phyloP scores from a whole-genome alignment of 2,113 vertebrate species.

The Cairina moschata region DNA sequence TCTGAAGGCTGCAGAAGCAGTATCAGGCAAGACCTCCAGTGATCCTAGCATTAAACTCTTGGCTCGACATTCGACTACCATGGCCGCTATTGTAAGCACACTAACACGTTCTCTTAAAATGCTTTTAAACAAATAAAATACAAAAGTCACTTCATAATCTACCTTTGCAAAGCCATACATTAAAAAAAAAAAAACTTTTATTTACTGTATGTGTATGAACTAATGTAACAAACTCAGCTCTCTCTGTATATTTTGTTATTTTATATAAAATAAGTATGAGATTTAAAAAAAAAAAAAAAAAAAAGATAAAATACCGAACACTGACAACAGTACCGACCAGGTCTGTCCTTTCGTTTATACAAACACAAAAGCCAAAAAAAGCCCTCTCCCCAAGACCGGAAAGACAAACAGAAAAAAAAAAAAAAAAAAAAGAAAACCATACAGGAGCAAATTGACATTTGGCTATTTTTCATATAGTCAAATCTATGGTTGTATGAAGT shows the following conservation, averaged over 20 bases:
- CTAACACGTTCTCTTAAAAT: slow-evolving; percentile 93
- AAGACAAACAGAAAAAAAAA: slow-evolving; percentile 30
- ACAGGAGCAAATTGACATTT: slow-evolving; percentile 70
- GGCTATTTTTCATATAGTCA: slow-evolving; percentile 81
- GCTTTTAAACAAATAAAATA: slow-evolving; percentile 89
- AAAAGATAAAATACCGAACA: slow-evolving; percentile 78
- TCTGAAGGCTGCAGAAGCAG: slow-evolving; percentile 87
- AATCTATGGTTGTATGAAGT: slow-evolving; percentile 73
- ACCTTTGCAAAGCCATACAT: slow-evolving; percentile 98
- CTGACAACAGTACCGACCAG: slow-evolving; percentile 69
- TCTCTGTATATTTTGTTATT: slow-evolving; percentile 96
- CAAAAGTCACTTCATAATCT: slow-evolving; percentile 85
- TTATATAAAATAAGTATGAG: slow-evolving; percentile 87
- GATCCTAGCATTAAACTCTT: slow-evolving; percentile 90
- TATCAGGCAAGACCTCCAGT: slow-evolving; percentile 80
- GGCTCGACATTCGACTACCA: slow-evolving; percentile 88
- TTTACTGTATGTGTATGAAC: slow-evolving; percentile 87
- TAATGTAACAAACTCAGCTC: slow-evolving; percentile 86
- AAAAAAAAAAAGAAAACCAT: background rate
- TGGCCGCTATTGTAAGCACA: slow-evolving; percentile 92
- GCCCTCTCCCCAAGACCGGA: background rate
- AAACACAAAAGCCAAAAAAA: slow-evolving; percentile 47
- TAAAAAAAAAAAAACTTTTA: slow-evolving; percentile 67
- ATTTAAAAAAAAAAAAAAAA: slow-evolving; percentile 67
- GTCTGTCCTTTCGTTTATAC: slow-evolving; percentile 72